Evolutionary conservation across 2,113 vertebrate species (phyloP).

Genomic region (Cyanoramphus novaezelandiae): DNA sequence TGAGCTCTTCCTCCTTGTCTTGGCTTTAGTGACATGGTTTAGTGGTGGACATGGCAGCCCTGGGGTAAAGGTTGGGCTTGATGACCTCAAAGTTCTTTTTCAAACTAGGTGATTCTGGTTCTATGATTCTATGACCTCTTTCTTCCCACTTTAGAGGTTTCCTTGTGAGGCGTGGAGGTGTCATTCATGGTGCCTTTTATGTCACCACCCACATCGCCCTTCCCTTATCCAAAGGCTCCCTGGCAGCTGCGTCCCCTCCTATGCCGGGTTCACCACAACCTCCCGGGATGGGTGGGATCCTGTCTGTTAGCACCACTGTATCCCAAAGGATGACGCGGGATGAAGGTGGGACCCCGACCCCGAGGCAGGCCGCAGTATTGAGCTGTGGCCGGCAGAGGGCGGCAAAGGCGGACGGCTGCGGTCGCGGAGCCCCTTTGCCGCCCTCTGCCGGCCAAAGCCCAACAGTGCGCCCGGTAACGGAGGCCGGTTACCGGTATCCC

Average conservation of each 20-base stretch:
- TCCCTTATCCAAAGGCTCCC: not conserved
- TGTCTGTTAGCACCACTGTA: conserved; percentile 48
- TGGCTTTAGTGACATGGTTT: not conserved
- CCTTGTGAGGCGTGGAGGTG: not conserved
- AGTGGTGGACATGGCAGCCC: not conserved
- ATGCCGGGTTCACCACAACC: not conserved
- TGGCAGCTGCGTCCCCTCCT: conserved; percentile 31
- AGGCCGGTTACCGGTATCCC: too few relatives aligned
- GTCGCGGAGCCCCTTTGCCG: too few relatives aligned
- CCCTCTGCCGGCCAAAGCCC: not conserved
- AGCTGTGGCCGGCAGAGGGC: not conserved
- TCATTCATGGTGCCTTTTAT: not conserved
- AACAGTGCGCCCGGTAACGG: not conserved
- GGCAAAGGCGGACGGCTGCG: not conserved
- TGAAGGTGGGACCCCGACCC: not conserved
- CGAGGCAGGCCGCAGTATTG: not conserved
- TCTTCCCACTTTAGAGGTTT: not conserved
- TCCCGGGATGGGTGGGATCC: not conserved
- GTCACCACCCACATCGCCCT: not conserved
- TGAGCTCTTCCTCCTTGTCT: not conserved
- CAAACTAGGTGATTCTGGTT: not conserved
- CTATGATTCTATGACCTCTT: not conserved
- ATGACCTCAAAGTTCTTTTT: not conserved
- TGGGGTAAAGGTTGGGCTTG: not conserved
- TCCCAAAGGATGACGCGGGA: conserved; percentile 23